A percentile compares a stretch with the other conserved stretches of the same genome.
These are phyloP conservation scores for Platycercus adscitus DNA, from an alignment of 2,113 vertebrate genomes.

Conservation along the genomic window DNA sequence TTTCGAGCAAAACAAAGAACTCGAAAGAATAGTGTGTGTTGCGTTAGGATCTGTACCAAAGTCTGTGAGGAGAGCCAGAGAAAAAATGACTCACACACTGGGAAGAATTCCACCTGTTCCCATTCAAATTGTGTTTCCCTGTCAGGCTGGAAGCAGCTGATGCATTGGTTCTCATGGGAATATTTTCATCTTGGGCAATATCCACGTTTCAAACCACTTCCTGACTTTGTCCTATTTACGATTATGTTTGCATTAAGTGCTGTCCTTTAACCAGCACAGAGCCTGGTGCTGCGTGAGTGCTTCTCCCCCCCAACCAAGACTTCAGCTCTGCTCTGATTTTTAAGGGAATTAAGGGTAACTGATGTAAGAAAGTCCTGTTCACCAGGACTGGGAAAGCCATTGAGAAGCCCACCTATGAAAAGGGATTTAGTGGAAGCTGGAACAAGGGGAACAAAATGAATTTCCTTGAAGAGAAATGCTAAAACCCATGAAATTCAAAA, in stretches of 20 bases:
- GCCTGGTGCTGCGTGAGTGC: neutral
- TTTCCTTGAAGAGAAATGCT: neutral
- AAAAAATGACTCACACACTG: constrained; percentile 38
- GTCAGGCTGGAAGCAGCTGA: constrained; percentile 29
- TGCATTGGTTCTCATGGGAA: constrained; percentile 22
- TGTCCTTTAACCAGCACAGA: neutral
- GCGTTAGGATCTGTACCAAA: neutral
- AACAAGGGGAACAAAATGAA: neutral
- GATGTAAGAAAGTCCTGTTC: neutral
- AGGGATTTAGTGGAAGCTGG: neutral
- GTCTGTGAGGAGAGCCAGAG: constrained; percentile 1
- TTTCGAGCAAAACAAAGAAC: constrained; percentile 23
- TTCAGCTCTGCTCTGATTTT: neutral
- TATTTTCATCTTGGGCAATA: neutral
- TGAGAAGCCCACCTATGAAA: neutral
- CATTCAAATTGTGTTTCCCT: constrained; percentile 5
- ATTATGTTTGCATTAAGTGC: neutral
- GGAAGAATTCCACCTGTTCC: constrained; percentile 53
- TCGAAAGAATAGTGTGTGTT: neutral
- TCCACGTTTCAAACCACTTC: neutral
- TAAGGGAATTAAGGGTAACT: neutral
- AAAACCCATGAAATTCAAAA: neutral
- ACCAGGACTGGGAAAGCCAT: neutral
- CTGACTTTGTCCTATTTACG: neutral
- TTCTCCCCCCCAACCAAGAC: neutral